These are phyloP conservation scores for Parauchenoglanis ngamensis DNA, from an alignment of 2,797 vertebrate species.

Conservation along the genomic window DNA sequence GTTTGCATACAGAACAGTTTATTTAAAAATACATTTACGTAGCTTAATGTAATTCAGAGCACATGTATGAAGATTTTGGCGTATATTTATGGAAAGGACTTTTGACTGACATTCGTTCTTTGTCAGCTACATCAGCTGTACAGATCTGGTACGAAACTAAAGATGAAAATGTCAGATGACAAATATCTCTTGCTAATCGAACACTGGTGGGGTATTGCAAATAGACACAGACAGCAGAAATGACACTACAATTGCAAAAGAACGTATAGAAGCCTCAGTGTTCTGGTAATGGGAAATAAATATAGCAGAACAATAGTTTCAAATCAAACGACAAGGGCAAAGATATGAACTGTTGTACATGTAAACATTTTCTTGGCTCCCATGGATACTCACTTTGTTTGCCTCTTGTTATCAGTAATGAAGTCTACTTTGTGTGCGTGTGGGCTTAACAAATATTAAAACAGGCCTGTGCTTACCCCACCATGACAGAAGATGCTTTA, in stretches of 20 bases:
- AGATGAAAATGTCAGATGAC: not conserved
- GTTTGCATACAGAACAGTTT: not conserved
- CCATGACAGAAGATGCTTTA: conserved; percentile 28
- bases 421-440: not conserved
- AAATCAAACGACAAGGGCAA: not conserved
- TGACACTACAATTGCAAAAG: not conserved
- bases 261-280: not conserved
- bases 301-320: not conserved
- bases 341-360: conserved; percentile 22
- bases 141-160: not conserved
- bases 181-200: too few relatives aligned
- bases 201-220: not conserved
- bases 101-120: not conserved
- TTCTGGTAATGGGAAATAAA: not conserved
- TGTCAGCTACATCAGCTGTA: not conserved
- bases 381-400: conserved; percentile 27
- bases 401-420: conserved; percentile 17
- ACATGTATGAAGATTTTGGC: not conserved
- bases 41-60: not conserved
- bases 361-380: conserved; percentile 42
- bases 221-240: not conserved
- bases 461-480: conserved; percentile 10
- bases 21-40: not conserved
- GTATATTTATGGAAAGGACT: not conserved
- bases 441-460: conserved; percentile 46